Percentiles rank a stretch among this genome's conserved stretches.
phyloP scores from a whole-genome alignment of 2,888 invertebrate species.

The Tholera decimalis region DNA sequence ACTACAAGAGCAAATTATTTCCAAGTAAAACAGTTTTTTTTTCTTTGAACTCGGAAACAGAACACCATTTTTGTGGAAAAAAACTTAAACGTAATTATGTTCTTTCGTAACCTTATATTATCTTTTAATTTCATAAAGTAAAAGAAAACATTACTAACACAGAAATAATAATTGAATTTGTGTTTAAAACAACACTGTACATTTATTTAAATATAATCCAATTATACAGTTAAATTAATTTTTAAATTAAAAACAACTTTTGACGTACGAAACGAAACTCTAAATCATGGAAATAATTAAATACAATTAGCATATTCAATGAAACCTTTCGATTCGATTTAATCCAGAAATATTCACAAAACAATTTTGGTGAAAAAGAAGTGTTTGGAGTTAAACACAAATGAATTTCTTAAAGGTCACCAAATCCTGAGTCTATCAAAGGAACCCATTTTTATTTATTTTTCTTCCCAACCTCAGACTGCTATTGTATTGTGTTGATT shows the following conservation, averaged over 20 bases:
- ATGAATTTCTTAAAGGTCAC: constrained; percentile 42
- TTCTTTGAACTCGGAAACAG: neutral
- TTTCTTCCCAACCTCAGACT: constrained; percentile 8
- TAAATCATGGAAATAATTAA: neutral
- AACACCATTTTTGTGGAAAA: neutral
- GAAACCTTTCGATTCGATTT: constrained; percentile 1
- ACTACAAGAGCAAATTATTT: neutral
- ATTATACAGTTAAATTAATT: constrained; percentile 2
- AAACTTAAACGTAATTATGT: neutral
- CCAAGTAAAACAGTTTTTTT: neutral
- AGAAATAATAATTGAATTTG: neutral
- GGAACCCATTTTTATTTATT: constrained; percentile 18
- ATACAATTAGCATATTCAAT: constrained; percentile 13
- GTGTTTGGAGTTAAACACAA: constrained; percentile 21
- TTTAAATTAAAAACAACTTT: constrained; percentile 1
- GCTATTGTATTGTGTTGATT: constrained; percentile 11
- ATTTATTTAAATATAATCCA: neutral
- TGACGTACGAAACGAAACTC: neutral
- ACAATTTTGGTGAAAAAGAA: constrained; percentile 25
- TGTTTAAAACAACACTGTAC: constrained; percentile 9
- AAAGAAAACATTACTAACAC: constrained; percentile 13
- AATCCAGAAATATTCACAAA: constrained; percentile 2
- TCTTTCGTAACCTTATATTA: constrained; percentile 6
- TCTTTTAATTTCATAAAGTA: constrained; percentile 24
- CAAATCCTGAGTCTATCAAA: constrained; percentile 27